Base-by-base conservation (phyloP, 2,888 invertebrate species). In the Ectemnius lituratus region DNA sequence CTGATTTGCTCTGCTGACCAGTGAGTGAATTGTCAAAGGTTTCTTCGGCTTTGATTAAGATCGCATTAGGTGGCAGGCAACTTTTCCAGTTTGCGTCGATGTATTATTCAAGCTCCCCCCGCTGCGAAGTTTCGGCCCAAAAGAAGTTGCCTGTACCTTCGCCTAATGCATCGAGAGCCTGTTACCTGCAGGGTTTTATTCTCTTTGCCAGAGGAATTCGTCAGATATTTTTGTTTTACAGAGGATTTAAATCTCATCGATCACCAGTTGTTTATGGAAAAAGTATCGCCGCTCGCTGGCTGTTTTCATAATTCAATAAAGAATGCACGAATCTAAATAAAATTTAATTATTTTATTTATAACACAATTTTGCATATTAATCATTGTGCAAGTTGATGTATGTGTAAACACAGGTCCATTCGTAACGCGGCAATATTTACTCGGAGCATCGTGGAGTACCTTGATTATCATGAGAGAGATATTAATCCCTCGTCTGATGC, bases 131-230 rank as follows among this genome's bases (percentile, higher is more conserved):
- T 67, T 45, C 18, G 64, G 13, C 6, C 8, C 6, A n/a, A 16
- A 45, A 69, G 62, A 73, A 47, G 56, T 66, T 60, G 18, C 62
- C 56, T 27, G 56, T 37, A 37, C 8, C 13, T 60, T 60, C n/a
- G 63, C 63, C 56, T 67, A 63, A 63, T 60, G 60, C 60, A 57
- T 68, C 13, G 62, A 62, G 58, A 62, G 56, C 56, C 23, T 37
- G 28, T 45, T 23, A 2, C 18, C 27, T 3, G 23, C 52, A 47
- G 28, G 65, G 59, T 56, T 66, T 56, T 59, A 66, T 68, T 75
- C 62, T 46, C 66, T 45, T n/a, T 63, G 18, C 8, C n/a, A 6
- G 20, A 47, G 16, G 63, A 75, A 74, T 70, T 74, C 63, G 27
- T 23, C 16, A 67, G 66, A 52, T 46, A 61, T 70, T 74, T 64